Evolutionary conservation across 2,113 vertebrate species (phyloP), one percentile per base, ranked within the genome.

Genomic region (Nothobranchius kuhntae): DNA sequence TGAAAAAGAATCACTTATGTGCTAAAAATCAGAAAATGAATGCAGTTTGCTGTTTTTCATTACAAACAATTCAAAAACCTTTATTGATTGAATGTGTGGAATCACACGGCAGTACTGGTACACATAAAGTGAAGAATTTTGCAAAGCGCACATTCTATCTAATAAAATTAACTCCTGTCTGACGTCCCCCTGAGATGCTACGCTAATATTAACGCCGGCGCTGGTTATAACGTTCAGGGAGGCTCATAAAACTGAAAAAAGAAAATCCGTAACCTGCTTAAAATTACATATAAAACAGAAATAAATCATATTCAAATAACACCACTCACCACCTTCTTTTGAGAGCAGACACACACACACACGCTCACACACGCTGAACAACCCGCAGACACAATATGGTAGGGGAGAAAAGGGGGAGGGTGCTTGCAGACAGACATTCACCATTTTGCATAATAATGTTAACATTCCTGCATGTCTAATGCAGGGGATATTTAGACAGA

Each of bases 381-480:
- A 87, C 86, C 84, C 77, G 81, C 92, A 93, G 91, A 93, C 92
- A 91, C 86, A 91, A 86, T 90, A 90, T 88, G 91, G 78, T 68
- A 78, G 85, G 72, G 83, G 86, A 80, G 85, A 80, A 86, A 71
- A 81, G 85, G 72, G 85, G 86, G 86, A 79, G 86, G 81, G 79
- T 80, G 86, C 55, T 60, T 54, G 11, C 79, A 93, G 86, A 89
- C 92, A 96, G 88, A 92, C 92, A 94, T 90, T 94, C 93, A 94
- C 92, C 95, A 94, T 95, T 94, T 93, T 92, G 91, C 93, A 94
- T 95, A 95, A 95, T 94, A 92, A 94, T 92, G 94, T 94, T 93
- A 95, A 92, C 94, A 95, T 97, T 96, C 92, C 93, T 95, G 95
- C 94, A 95, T 93, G 92, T 95, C 95, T 95, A 97, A 94, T 94